phyloP scores from a whole-genome alignment of 2,888 invertebrate genomes.

The Acrobasis repandana region DNA sequence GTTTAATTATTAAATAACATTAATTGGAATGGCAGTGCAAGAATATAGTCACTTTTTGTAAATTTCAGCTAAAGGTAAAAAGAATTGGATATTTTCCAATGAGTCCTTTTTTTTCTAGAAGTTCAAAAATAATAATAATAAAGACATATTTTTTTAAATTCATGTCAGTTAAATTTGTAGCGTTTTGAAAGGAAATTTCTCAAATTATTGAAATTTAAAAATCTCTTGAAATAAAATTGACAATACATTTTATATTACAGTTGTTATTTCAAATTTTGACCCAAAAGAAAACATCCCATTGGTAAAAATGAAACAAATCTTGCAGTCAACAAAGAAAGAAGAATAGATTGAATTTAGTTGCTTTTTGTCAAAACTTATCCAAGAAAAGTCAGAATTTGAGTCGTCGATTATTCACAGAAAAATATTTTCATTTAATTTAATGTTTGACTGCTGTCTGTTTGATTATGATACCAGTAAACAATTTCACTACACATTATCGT shows the following conservation, averaged over 20 bases:
- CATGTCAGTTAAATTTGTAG: too few relatives aligned
- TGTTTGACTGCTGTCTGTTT: neutral
- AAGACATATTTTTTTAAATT: too few relatives aligned
- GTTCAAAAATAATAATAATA: too few relatives aligned
- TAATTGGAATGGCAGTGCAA: constrained; percentile 14
- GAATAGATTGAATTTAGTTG: neutral
- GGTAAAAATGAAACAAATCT: neutral
- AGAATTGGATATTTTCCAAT: neutral
- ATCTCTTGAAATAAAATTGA: too few relatives aligned
- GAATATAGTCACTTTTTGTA: constrained; percentile 13
- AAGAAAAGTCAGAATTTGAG: constrained; percentile 6
- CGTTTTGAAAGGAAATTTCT: too few relatives aligned
- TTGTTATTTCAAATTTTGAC: neutral
- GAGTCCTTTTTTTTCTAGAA: neutral
- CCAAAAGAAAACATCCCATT: neutral
- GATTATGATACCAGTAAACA: neutral
- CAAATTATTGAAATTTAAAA: too few relatives aligned
- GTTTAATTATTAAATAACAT: constrained; percentile 7
- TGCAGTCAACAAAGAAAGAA: constrained; percentile 10
- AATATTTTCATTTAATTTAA: neutral
- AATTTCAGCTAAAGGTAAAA: constrained; percentile 1
- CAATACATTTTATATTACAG: too few relatives aligned
- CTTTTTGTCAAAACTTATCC: neutral
- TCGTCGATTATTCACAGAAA: constrained; percentile 1
- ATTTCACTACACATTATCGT: constrained; percentile 2